Evolutionary conservation across 2,888 invertebrate species (phyloP), one percentile per base, ranked within the genome.

Genomic region (Apotomis turbidana): DNA sequence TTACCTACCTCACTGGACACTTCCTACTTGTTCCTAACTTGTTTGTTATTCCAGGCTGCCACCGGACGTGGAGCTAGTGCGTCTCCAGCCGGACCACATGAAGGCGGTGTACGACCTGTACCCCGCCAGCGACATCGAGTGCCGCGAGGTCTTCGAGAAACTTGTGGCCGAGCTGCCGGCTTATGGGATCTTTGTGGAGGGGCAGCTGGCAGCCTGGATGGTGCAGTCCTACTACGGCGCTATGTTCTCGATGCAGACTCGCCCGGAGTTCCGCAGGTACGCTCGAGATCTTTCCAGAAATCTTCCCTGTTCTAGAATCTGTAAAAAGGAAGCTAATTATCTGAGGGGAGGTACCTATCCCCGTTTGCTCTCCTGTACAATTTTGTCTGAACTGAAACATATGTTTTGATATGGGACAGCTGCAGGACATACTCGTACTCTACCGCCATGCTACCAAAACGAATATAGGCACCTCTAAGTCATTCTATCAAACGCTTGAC

Each of bases 231-330:
- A 97, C 90, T 97, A 97, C 88, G 97, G 97, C 38, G 97, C 97
- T 75, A 97, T 97, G 97, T 97, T 97, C 93, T 97, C 97, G 66
- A 97, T 97, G 97, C 97, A 97, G 90, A 97, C 97, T 71, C 95
- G 95, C 82, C 96, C 96, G 64, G 96, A 96, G 87, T 95, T 95
- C 88, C 95, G 96, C 76, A 94, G 95, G 80, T 71, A 41, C 6
- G 5, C 41, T 41, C 41, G 0, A 41, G 27, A 27, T 27, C 27
- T 27, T 27, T 27, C 27, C 27, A 27, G 27, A 27, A 27, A 27
- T 27, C 27, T 27, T 2, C 2, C 27, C 27, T 27, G 27, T 27
- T 27, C 27, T 27, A 27, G 27, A 27, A 27, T 27, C 27, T 27
- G 27, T 27, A 27, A 2, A 27, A 27, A 27, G 27, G 15, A 15